A percentile compares a stretch with the other conserved stretches of the same genome.
Evolutionary conservation across 2,888 invertebrate genomes (phyloP).

Genomic region (Ramazzottius varieornatus): DNA sequence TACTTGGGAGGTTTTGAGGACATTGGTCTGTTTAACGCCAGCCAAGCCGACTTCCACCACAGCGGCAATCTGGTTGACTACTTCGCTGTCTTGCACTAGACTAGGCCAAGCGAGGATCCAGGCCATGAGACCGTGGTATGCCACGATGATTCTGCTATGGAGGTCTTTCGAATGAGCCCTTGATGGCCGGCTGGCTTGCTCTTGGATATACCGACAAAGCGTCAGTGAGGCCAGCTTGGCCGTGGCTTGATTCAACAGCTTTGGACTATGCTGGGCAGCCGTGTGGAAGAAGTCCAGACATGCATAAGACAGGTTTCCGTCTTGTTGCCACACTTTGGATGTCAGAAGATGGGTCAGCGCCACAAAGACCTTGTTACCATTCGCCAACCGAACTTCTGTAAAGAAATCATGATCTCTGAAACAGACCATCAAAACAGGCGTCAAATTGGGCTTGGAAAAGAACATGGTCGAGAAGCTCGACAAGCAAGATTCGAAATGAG

Average conservation of each 20-base stretch:
- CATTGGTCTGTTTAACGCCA: background rate
- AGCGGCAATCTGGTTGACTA: background rate
- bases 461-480: too few species aligned
- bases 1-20: background rate
- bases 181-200: background rate
- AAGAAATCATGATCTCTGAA: too few species aligned
- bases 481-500: too few species aligned
- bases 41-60: background rate
- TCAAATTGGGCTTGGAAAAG: too few species aligned
- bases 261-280: background rate
- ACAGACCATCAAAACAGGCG: too few species aligned
- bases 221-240: background rate
- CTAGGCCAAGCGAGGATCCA: background rate
- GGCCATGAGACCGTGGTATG: background rate
- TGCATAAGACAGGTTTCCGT: background rate
- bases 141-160: background rate
- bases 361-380: background rate
- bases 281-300: background rate
- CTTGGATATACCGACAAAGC: background rate
- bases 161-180: background rate
- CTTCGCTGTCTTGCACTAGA: background rate
- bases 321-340: background rate
- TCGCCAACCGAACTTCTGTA: background rate
- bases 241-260: background rate
- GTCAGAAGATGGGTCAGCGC: background rate